Evolutionary conservation across 2,888 invertebrate genomes (phyloP), one percentile per base, ranked within the genome.

Genomic region (Osmoderma eremita): DNA sequence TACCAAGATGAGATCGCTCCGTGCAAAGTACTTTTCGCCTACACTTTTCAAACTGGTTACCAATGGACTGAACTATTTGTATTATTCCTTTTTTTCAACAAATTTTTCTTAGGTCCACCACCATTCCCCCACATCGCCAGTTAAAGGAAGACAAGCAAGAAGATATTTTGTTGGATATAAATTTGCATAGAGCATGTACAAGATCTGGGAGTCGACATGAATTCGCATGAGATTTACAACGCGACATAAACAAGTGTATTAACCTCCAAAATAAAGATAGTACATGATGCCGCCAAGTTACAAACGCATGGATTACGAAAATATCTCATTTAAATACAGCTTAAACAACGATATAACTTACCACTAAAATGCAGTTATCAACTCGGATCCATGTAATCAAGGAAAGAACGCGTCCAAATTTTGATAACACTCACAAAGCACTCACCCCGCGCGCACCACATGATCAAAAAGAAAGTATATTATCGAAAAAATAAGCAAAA

Each of bases 1-100:
- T 71, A 70, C 70, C 67, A 51, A 64, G 67, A 67, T 67, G 67
- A 67, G 70, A 70, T 70, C 70, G 69, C 70, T 69, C 68, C 70
- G 68, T 63, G 69, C 65, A 69, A 30, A 67, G 69, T 65, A 56
- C 24, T 15, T 67, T 69, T 67, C 69, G 69, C 69, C 69, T 54
- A 69, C 69, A 65, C 69, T 22, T 63, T 39, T 63, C 68, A 66
- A 68, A 68, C 68, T 68, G 68, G 68, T 68, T 68, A 53, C 53
- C 41, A 69, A 69, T 69, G 66, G 69, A 65, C 65, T 56, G 65
- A 56, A 65, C 56, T 65, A 65, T 56, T 65, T 53, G 56, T 65
- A 48, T 30, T 65, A 45, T 54, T 54, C 41, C 42, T 53, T 63
- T 24, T 63, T 63, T 20, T 51, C 30, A 5, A 30, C 5, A 24